Percentiles rank a stretch among this genome's conserved stretches.
phyloP scores from a whole-genome alignment of 2,113 vertebrate genomes.

The Elgaria multicarinata region DNA sequence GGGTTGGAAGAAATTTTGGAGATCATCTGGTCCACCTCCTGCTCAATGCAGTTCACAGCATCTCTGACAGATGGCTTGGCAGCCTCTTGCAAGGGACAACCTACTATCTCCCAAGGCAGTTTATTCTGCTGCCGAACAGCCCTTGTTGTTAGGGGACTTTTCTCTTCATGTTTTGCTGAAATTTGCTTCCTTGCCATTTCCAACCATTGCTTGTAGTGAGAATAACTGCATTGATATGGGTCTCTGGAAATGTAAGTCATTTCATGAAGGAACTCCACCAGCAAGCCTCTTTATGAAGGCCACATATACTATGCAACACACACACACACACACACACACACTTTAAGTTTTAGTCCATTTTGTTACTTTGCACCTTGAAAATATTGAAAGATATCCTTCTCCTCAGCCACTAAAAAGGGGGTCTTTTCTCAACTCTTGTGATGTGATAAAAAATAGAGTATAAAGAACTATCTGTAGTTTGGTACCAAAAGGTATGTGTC shows the following conservation, averaged over 20 bases:
- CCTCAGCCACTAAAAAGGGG: slow-evolving; percentile 48
- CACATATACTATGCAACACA: neutral
- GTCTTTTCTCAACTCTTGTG: slow-evolving; percentile 11
- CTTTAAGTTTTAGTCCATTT: slow-evolving; percentile 32
- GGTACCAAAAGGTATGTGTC: slow-evolving; percentile 30
- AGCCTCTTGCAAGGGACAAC: too few species aligned
- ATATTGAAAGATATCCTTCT: slow-evolving; percentile 49
- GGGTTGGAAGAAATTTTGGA: too few species aligned
- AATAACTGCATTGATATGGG: neutral
- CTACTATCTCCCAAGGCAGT: too few species aligned
- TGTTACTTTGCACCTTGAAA: slow-evolving; percentile 30
- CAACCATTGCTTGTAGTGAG: too few species aligned
- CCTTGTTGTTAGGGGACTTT: too few species aligned
- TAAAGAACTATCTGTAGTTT: slow-evolving; percentile 17
- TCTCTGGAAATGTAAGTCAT: neutral
- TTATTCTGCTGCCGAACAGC: too few species aligned
- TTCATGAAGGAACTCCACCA: neutral
- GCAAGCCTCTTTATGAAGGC: slow-evolving; percentile 14
- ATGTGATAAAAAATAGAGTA: slow-evolving; percentile 31
- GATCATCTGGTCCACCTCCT: too few species aligned
- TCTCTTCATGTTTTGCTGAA: too few species aligned
- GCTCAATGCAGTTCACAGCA: too few species aligned
- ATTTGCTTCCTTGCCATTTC: too few species aligned
- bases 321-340: neutral
- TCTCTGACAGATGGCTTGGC: too few species aligned